These are phyloP conservation scores for Poeciliopsis retropinna DNA, from an alignment of 2,113 vertebrate genomes.

Conservation along the genomic window DNA sequence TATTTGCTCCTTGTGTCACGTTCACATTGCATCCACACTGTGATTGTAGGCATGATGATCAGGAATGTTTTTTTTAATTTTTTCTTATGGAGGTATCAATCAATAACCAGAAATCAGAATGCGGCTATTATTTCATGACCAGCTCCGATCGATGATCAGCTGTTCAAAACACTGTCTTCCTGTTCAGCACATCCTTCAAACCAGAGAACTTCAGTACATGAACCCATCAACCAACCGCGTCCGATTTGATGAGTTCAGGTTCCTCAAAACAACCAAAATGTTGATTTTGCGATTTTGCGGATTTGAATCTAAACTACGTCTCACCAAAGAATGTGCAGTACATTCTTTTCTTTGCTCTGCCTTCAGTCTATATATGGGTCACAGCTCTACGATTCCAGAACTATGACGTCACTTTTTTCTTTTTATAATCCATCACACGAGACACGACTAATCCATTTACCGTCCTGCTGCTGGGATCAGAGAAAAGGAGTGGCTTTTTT, in stretches of 20 bases:
- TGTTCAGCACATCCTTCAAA: neutral
- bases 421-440: neutral
- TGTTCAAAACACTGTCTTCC: neutral
- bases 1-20: neutral
- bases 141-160: neutral
- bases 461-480: constrained; percentile 16
- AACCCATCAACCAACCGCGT: neutral
- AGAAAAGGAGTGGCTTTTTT: constrained; percentile 18
- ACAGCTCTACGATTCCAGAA: neutral
- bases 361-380: neutral
- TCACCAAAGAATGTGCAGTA: neutral
- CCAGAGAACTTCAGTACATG: neutral
- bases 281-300: neutral
- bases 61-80: neutral
- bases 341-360: neutral
- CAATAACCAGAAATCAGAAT: neutral
- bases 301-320: neutral
- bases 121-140: neutral
- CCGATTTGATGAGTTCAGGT: neutral
- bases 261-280: neutral
- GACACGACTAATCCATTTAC: constrained; percentile 13
- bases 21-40: neutral
- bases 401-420: constrained; percentile 16
- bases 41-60: neutral
- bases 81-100: too few species aligned